Evolutionary conservation across 2,888 invertebrate species (phyloP).

Genomic region (Lepetodrilus schrolli): DNA sequence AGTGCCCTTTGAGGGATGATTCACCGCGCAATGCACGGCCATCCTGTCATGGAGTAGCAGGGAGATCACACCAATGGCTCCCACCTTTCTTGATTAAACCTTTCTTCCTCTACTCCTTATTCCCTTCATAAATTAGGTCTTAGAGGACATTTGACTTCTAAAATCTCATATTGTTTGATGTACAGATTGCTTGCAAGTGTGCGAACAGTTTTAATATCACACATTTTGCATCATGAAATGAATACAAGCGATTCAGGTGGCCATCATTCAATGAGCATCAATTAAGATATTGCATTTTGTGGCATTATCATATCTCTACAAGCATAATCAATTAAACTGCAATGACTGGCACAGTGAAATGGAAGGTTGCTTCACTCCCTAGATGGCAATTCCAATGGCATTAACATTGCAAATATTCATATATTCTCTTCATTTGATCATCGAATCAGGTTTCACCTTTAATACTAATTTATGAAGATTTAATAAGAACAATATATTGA

Average conservation of each 20-base stretch:
- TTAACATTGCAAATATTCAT: too few relatives aligned
- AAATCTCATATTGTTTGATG: slow-evolving; percentile 6
- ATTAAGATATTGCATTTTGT: slow-evolving; percentile 8
- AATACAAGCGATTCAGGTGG: neutral
- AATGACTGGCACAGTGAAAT: neutral
- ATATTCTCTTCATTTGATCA: too few relatives aligned
- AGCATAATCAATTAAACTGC: slow-evolving; percentile 2
- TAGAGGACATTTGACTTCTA: slow-evolving; percentile 6
- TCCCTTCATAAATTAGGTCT: slow-evolving; percentile 19
- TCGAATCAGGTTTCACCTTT: too few relatives aligned
- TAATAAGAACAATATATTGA: too few relatives aligned
- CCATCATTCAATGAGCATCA: neutral
- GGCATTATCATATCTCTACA: neutral
- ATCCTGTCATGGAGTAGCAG: neutral
- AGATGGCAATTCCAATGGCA: too few relatives aligned
- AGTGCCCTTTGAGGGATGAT: slow-evolving; percentile 1
- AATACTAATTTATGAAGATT: too few relatives aligned
- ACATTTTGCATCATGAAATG: neutral
- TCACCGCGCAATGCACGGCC: neutral
- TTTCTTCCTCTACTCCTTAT: neutral
- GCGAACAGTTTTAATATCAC: neutral
- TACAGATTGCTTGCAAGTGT: neutral
- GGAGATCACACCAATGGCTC: neutral
- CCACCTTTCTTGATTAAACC: slow-evolving; percentile 20
- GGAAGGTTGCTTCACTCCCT: neutral